Evolutionary conservation across 1,140 invertebrate species (phyloP), one percentile per base, ranked within the genome.

Genomic region (Megathymus violae): DNA sequence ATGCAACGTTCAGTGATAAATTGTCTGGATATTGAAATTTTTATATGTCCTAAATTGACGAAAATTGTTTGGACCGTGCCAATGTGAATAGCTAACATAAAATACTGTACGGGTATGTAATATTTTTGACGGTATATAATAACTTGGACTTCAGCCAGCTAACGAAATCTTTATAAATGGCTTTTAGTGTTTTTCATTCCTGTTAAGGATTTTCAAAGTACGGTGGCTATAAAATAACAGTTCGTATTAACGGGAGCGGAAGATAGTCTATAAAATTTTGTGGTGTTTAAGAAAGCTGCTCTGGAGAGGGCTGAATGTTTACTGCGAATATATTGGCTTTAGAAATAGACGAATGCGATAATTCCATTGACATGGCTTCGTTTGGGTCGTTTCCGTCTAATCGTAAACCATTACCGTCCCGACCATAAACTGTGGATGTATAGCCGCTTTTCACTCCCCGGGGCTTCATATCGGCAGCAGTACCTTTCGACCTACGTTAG

Each of bases 341-440:
- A 56, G 25, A 56, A 27, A 43, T 56, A 41, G 19, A 43, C 22
- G 51, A 43, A 31, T 25, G 19, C 13, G 13, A 56, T 56, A 56
- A 56, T 31, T 56, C 17, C 51, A n/a, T 43, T 38, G 22, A 56
- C 43, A 56, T 56, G 17, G 40, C 22, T 56, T 43, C 40, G 36
- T 22, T 31, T 25, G 38, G 51, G 19, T 7, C 40, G 40, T 56
- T 41, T 61, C 51, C 31, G 31, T 36, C n/a, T 15, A 41, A 56
- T 54, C 58, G 31, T 67, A 67, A 67, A 67, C 38, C 64, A 62
- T 62, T 50, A 48, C 50, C 27, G 50, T 34, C 58, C 58, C 9
- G 34, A 41, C 59, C 48, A 38, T 62, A 67, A 61, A 67, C 40
- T 52, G 64, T 44, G 40, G 40, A 56, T 56, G 52, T 56, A 56